Percentiles rank a stretch among this genome's conserved stretches.
These are phyloP conservation scores for Yponomeuta malinellus DNA, from an alignment of 2,888 invertebrate genomes.

Conservation along the genomic window DNA sequence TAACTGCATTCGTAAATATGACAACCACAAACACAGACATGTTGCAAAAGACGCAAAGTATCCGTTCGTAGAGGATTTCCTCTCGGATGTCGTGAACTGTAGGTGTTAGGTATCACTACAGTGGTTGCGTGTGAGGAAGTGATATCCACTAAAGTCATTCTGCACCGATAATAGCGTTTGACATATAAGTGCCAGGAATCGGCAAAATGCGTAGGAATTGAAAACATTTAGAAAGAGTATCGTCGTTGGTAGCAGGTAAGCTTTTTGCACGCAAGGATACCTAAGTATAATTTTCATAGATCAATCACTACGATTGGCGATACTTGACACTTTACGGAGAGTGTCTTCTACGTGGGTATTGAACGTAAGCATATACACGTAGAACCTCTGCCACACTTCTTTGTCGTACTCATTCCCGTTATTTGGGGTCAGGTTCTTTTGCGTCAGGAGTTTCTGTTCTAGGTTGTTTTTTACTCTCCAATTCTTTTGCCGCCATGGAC, in stretches of 20 bases:
- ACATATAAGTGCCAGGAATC: neutral
- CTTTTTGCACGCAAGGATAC: too few relatives aligned
- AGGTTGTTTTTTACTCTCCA: too few relatives aligned
- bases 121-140: neutral
- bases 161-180: neutral
- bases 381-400: too few relatives aligned
- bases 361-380: too few relatives aligned
- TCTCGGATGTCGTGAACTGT: neutral
- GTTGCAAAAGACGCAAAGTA: neutral
- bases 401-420: too few relatives aligned
- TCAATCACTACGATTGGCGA: too few relatives aligned
- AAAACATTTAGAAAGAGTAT: neutral
- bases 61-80: neutral
- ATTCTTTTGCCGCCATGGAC: too few relatives aligned
- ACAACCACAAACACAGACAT: neutral
- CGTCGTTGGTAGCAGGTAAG: neutral
- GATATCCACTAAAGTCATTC: conserved; percentile 2
- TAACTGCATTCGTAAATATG: neutral
- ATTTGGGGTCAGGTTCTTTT: too few relatives aligned
- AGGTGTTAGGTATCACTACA: neutral
- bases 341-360: too few relatives aligned
- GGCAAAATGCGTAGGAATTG: neutral
- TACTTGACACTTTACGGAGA: too few relatives aligned
- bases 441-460: too few relatives aligned
- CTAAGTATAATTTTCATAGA: too few relatives aligned